Evolutionary conservation across 1,140 invertebrate species (phyloP).

Genomic region (Hypsibius dujardini): DNA sequence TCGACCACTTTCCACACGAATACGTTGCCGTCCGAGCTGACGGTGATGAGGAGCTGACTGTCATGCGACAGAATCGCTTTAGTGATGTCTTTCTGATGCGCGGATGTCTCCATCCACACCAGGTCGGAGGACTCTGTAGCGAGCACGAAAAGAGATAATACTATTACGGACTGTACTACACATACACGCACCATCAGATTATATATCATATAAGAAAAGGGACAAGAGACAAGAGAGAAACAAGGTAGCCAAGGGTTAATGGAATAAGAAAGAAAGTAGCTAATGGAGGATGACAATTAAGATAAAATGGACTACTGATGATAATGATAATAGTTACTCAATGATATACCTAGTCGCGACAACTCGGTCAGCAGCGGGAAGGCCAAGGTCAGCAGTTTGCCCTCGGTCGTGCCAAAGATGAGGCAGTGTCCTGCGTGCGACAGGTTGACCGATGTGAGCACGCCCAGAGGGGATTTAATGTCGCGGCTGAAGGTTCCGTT

Average conservation of each 20-base stretch:
- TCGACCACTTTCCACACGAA: slow-evolving; percentile 64
- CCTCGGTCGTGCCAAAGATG: slow-evolving; percentile 30
- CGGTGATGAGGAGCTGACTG: slow-evolving; percentile 55
- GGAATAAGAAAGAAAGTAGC: no score
- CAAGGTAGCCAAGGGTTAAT: no score
- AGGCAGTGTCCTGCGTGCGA: slow-evolving; percentile 58
- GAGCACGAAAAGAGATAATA: not conserved
- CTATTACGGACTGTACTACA: no score
- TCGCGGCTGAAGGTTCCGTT: slow-evolving; percentile 37
- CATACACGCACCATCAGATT: no score
- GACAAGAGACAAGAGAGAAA: no score
- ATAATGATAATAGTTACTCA: no score
- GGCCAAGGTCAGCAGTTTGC: not conserved
- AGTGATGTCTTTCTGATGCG: not conserved
- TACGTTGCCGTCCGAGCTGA: slow-evolving; percentile 52
- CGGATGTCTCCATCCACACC: not conserved
- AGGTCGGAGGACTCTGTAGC: slow-evolving; percentile 25
- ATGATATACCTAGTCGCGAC: no score
- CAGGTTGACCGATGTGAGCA: slow-evolving; percentile 43
- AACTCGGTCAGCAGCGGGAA: not conserved
- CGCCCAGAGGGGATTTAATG: slow-evolving; percentile 23
- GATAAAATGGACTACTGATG: no score
- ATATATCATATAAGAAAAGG: no score
- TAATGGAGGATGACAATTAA: no score
- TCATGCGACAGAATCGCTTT: slow-evolving; percentile 42